A percentile compares a stretch with the other conserved stretches of the same genome.
Conservation (phyloP, 2,888 invertebrate genomes). For the Eristalinus aeneus region DNA sequence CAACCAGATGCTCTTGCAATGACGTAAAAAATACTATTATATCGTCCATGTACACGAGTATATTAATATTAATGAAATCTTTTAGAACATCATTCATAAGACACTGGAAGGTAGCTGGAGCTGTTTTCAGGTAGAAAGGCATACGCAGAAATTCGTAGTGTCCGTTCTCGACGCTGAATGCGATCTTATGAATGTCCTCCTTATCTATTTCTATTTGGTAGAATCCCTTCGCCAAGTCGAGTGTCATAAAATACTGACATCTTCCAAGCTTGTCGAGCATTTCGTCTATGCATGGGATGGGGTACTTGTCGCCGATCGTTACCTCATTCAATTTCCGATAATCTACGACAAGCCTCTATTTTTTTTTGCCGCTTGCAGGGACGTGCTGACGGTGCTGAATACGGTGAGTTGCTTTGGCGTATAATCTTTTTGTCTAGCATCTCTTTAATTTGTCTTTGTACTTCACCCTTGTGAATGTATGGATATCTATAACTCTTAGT, state of each 20-base stretch:
- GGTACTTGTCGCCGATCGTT: conserved; percentile 1
- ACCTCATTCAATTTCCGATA: conserved; percentile 1
- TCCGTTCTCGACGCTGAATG: conserved; percentile 3
- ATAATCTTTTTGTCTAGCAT: no score
- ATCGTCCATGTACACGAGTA: conserved; percentile 76
- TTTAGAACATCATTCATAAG: conserved; percentile 24
- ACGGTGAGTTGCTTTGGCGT: no score
- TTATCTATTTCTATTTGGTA: neutral
- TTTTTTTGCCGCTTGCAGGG: neutral
- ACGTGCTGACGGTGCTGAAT: neutral
- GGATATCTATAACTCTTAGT: no score
- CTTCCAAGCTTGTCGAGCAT: conserved; percentile 26
- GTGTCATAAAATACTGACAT: neutral
- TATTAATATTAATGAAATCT: conserved; percentile 29
- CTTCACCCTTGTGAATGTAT: no score
- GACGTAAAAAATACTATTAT: conserved; percentile 73
- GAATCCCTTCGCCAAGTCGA: conserved; percentile 2
- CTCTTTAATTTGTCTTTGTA: no score
- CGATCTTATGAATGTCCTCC: conserved; percentile 8
- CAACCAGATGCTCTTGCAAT: conserved; percentile 73
- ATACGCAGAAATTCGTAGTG: conserved; percentile 50
- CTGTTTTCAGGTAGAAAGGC: conserved; percentile 70
- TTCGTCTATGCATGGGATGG: neutral
- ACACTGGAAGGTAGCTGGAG: no score
- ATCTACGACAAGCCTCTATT: neutral